These are phyloP conservation scores for Hydroisotoma schaefferi DNA, from an alignment of 2,888 invertebrate genomes.

Conservation along the genomic window DNA sequence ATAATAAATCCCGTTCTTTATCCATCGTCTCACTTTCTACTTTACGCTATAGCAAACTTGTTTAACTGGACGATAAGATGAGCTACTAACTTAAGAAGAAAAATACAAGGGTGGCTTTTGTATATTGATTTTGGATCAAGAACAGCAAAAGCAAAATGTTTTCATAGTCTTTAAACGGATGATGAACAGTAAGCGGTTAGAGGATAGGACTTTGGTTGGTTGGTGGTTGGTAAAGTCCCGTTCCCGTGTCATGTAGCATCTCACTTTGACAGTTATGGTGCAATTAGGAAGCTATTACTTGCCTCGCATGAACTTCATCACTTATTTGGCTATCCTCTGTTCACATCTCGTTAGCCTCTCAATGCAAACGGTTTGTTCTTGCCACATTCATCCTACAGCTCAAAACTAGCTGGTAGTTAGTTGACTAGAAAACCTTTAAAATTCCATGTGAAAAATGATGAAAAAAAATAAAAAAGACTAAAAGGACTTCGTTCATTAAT, in stretches of 20 bases:
- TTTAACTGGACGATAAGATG: too few relatives aligned
- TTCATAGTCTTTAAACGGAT: not conserved
- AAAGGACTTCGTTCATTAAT: not conserved
- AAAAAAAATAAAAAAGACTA: conserved; percentile 16
- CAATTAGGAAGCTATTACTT: conserved; percentile 37
- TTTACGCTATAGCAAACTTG: too few relatives aligned
- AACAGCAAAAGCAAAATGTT: not conserved
- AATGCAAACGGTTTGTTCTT: not conserved
- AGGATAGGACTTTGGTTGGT: too few relatives aligned
- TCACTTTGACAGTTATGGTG: conserved; percentile 38
- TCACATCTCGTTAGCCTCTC: conserved; percentile 15
- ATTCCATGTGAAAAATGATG: not conserved
- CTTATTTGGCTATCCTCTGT: conserved; percentile 9
- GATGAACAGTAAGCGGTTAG: too few relatives aligned
- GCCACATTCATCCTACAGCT: not conserved
- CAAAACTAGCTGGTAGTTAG: too few relatives aligned
- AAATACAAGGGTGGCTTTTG: not conserved
- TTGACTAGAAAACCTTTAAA: too few relatives aligned
- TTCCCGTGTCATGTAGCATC: conserved; percentile 32
- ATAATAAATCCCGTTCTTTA: too few relatives aligned
- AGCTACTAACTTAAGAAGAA: too few relatives aligned
- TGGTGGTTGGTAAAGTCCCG: too few relatives aligned
- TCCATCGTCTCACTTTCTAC: too few relatives aligned
- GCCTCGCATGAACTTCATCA: conserved; percentile 33
- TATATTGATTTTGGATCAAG: not conserved